Percentiles rank a stretch among this genome's conserved stretches.
These are phyloP conservation scores for Mungos mungo DNA, from an alignment of 2,113 vertebrate species.

Conservation along the genomic window DNA sequence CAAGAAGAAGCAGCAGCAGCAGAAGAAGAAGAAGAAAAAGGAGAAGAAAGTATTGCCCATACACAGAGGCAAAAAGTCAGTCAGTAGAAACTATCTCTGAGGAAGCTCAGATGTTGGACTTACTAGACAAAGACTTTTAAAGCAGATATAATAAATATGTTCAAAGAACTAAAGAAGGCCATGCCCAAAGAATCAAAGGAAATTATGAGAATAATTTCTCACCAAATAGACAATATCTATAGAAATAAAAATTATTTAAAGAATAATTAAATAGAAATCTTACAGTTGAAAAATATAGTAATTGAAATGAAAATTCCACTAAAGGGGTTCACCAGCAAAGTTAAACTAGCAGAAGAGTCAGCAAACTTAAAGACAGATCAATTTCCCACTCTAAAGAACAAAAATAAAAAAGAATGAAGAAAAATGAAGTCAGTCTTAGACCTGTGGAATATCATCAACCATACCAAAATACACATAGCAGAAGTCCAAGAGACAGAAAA, in stretches of 20 bases:
- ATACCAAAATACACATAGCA: not conserved
- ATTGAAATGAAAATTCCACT: not conserved
- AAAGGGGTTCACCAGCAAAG: not conserved
- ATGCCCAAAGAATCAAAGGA: not conserved
- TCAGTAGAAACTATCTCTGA: not conserved
- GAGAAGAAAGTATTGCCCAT: not conserved
- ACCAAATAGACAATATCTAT: not conserved
- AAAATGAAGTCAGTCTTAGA: constrained; percentile 2
- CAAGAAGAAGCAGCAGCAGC: not conserved
- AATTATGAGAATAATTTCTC: not conserved
- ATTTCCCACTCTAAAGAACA: not conserved
- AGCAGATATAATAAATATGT: not conserved
- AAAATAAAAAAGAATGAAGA: not conserved
- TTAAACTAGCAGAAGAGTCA: not conserved
- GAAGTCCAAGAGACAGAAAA: not conserved
- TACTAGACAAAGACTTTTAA: not conserved
- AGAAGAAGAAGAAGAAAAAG: no score
- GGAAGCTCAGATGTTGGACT: not conserved
- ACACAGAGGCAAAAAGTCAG: not conserved
- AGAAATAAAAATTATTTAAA: not conserved
- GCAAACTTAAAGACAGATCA: not conserved
- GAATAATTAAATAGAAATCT: not conserved
- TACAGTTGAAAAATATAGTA: constrained; percentile 3
- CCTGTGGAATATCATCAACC: not conserved
- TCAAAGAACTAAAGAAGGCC: not conserved